These are phyloP conservation scores for Fratercula arctica DNA, from an alignment of 2,797 vertebrate genomes.

Conservation along the genomic window DNA sequence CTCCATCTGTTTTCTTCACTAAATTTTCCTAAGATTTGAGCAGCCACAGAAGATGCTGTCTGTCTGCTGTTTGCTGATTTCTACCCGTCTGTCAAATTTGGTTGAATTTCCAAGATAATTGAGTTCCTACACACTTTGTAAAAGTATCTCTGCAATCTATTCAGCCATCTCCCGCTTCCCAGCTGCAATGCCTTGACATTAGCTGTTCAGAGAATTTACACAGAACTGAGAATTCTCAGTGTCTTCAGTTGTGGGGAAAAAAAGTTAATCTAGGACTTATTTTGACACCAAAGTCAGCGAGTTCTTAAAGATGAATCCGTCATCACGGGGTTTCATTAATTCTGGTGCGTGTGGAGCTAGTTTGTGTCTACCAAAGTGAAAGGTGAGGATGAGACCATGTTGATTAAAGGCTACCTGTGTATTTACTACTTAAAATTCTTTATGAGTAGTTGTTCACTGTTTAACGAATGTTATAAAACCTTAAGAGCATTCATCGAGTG, in stretches of 20 bases:
- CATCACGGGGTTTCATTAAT: not conserved
- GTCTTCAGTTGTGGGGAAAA: not conserved
- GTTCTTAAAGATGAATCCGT: not conserved
- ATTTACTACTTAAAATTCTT: not conserved
- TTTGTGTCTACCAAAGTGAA: not conserved
- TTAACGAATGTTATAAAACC: not conserved
- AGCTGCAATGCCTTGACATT: not conserved
- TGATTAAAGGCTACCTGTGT: not conserved
- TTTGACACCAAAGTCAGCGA: not conserved
- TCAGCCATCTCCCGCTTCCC: not conserved
- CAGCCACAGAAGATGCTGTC: constrained; percentile 16
- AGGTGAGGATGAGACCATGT: not conserved
- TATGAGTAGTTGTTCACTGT: not conserved
- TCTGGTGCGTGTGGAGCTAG: not conserved
- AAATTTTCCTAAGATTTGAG: constrained; percentile 27
- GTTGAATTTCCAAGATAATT: not conserved
- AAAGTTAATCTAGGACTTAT: not conserved
- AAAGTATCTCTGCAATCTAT: not conserved
- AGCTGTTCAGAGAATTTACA: not conserved
- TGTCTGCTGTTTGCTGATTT: constrained; percentile 5
- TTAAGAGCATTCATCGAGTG: not conserved
- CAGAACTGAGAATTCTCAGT: not conserved
- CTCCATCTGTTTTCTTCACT: constrained; percentile 48
- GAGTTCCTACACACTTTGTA: not conserved
- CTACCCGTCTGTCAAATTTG: not conserved